Conservation (phyloP, 2,797 vertebrate species). For the Potorous gilbertii region DNA sequence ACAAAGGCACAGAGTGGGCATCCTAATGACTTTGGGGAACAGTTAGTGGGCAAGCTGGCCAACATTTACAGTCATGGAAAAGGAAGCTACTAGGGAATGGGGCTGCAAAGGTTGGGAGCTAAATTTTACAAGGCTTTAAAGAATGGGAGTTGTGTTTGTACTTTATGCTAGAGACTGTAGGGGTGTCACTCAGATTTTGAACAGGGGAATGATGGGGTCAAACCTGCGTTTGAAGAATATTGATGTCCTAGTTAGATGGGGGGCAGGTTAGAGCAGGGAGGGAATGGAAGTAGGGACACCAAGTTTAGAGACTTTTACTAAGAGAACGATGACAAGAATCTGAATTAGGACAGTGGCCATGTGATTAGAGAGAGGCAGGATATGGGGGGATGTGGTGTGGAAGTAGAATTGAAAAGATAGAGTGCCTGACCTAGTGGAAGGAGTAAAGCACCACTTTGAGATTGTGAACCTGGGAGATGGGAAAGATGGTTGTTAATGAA, state of each 20-base stretch:
- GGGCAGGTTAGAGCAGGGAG: background rate
- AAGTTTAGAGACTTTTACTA: background rate
- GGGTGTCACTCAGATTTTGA: background rate
- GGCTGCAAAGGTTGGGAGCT: background rate
- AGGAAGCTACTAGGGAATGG: background rate
- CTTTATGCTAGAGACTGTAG: background rate
- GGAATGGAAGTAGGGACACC: background rate
- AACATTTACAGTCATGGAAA: background rate
- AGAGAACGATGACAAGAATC: background rate
- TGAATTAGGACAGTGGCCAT: too few species aligned
- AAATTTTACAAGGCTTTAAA: background rate
- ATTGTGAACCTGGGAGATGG: background rate
- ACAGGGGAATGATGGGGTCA: background rate
- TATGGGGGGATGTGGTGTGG: rapidly evolving
- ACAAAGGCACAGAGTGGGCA: background rate
- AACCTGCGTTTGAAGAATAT: background rate
- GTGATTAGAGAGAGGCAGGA: background rate
- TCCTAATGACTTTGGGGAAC: background rate
- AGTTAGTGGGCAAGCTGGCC: background rate
- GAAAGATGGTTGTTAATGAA: background rate
- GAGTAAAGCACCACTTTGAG: background rate
- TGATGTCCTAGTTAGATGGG: background rate
- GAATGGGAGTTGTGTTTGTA: background rate
- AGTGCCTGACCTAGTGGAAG: background rate
- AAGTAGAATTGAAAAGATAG: background rate